phyloP scores from a whole-genome alignment of 2,113 vertebrate genomes.

The Rhinoptilus africanus region DNA sequence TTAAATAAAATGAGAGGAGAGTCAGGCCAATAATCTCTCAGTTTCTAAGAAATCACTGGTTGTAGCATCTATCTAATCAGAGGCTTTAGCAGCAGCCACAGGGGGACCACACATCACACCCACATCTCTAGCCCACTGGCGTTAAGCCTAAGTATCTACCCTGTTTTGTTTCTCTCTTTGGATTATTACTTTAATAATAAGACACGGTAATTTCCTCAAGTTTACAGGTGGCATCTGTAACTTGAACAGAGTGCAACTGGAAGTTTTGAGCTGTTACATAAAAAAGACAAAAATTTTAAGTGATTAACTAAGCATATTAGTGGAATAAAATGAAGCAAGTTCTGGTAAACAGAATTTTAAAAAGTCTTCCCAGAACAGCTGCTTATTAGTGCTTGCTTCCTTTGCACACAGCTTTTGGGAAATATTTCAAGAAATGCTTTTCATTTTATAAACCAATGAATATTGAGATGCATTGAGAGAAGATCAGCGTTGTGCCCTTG shows the following conservation, averaged over 20 bases:
- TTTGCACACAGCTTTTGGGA: background rate
- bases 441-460: background rate
- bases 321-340: background rate
- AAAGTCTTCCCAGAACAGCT: background rate
- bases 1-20: constrained; percentile 11
- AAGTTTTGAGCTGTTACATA: background rate
- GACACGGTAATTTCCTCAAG: background rate
- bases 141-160: background rate
- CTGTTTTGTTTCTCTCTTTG: background rate
- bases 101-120: background rate
- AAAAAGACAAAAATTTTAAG: background rate
- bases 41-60: background rate
- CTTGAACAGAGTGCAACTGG: rapidly evolving
- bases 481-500: too few species aligned
- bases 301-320: background rate
- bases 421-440: background rate
- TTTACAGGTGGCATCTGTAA: background rate
- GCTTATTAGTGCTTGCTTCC: background rate
- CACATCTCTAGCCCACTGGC: background rate
- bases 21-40: background rate
- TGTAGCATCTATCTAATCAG: background rate
- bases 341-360: background rate
- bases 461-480: too few species aligned
- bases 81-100: background rate
- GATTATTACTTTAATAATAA: background rate